phyloP scores from a whole-genome alignment of 30 jellyfish, hydroid and myxozoan genomes.

The Morbakka virulenta region DNA sequence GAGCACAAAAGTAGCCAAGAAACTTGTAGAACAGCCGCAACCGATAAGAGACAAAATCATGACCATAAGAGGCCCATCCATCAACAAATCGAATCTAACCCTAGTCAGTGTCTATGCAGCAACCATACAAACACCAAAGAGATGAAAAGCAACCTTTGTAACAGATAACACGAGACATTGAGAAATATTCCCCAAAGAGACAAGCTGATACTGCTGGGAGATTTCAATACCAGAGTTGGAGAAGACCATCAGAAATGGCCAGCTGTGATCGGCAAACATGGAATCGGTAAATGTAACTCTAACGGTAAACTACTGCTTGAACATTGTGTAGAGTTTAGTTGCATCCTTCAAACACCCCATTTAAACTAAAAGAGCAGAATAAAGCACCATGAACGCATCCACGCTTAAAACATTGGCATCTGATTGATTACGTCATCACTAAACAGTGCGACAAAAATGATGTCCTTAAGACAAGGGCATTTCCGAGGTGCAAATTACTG shows the following conservation, averaged over 20 bases:
- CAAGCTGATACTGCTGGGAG: conserved; percentile 11
- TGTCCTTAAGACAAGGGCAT: not conserved
- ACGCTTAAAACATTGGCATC: conserved; percentile 37
- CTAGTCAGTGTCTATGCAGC: conserved; percentile 8
- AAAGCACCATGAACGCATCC: conserved; percentile 27
- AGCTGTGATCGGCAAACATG: conserved; percentile 13
- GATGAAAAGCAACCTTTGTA: no score
- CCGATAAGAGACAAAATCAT: not conserved
- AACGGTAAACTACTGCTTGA: not conserved
- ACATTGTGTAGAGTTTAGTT: not conserved
- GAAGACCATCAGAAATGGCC: not conserved
- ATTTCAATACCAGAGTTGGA: conserved; percentile 31
- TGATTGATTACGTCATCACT: conserved; percentile 9
- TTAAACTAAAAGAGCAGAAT: not conserved
- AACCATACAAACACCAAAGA: no score
- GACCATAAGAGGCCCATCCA: not conserved
- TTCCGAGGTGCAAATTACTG: conserved; percentile 5
- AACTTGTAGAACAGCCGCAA: no score
- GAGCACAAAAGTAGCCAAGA: no score
- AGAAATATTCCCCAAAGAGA: not conserved
- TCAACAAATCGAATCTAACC: not conserved
- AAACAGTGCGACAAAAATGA: conserved; percentile 1
- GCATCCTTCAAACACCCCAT: conserved; percentile 13
- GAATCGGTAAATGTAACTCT: conserved; percentile 4
- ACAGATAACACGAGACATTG: no score